Evolutionary conservation across 1,140 invertebrate genomes (phyloP).

Genomic region (Megathymus violae): DNA sequence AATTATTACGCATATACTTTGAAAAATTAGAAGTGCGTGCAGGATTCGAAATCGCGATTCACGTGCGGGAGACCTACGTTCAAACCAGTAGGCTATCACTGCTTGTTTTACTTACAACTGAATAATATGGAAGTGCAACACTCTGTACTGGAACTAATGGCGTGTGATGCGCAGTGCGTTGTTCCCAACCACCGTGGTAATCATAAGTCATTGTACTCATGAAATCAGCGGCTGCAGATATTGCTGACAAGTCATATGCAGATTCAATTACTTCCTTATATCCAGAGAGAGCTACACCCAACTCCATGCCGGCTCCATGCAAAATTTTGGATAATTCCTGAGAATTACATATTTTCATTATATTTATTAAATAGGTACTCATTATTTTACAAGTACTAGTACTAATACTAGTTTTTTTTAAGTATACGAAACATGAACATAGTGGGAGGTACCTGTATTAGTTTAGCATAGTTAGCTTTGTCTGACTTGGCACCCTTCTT

Average conservation of each 20-base stretch:
- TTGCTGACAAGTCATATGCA: constrained; percentile 90
- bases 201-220: constrained; percentile 95
- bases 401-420: too few relatives aligned
- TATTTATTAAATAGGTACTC: too few relatives aligned
- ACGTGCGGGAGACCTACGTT: too few relatives aligned
- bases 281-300: constrained; percentile 94
- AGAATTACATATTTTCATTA: too few relatives aligned
- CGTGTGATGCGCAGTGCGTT: constrained; percentile 91
- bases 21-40: too few relatives aligned
- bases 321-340: constrained; percentile 92
- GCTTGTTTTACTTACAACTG: constrained; percentile 87
- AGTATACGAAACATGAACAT: neutral
- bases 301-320: constrained; percentile 86
- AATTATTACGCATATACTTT: too few relatives aligned
- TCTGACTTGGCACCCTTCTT: constrained; percentile 90
- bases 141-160: constrained; percentile 87
- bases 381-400: too few relatives aligned
- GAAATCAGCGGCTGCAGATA: constrained; percentile 90
- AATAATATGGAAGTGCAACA: constrained; percentile 90
- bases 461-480: constrained; percentile 89
- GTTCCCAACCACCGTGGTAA: constrained; percentile 94
- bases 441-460: constrained; percentile 86
- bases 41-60: too few relatives aligned
- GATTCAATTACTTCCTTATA: constrained; percentile 94
- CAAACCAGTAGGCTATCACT: too few relatives aligned